Evolutionary conservation across 1,140 invertebrate genomes (phyloP), one percentile per base, ranked within the genome.

Genomic region (Fopius arisanus): DNA sequence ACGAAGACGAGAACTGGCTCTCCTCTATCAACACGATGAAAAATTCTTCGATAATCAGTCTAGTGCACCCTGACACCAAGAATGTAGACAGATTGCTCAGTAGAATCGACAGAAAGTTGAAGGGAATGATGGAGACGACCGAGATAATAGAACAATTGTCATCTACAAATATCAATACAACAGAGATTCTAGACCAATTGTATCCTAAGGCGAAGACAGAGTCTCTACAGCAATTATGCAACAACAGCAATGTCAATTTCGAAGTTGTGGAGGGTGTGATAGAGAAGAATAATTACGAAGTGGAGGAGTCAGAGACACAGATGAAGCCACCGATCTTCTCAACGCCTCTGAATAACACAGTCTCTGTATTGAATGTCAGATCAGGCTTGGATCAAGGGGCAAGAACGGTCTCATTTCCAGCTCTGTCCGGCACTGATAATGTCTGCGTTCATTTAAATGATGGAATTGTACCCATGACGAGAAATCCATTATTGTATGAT

Each of bases 271-370:
- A 31, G 14, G 19, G 29, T 6, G 19, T 28, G 19, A n/a, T 31
- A 2, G 10, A 10, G 12, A 10, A 29, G 67, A 68, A 9, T 29
- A 33, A 16, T 21, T 37, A 29, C 1, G 31, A 19, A 10, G 63
- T 72, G 6, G 67, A 74, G 16, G 69, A 63, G 26, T 14, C 1
- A 43, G 67, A 26, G 51, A 77, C 40, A 26, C 10, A 10, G 33
- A 28, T 67, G 21, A 5, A 26, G 3, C 33, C 62, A 7, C 65
- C 33, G 14, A 72, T 67, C 43, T 75, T 73, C 70, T 77, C 76
- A 12, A 77, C 76, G 2, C 76, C 73, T 5, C 40, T 77, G 29
- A 72, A 70, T 26, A 70, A 75, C 7, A 29, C 43, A 19, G 41
- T 62, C 23, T 4, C 7, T 19, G 14, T 0, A 48, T 37, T 12